These are phyloP conservation scores for Chloebia gouldiae DNA, from an alignment of 2,113 vertebrate species.

Conservation along the genomic window DNA sequence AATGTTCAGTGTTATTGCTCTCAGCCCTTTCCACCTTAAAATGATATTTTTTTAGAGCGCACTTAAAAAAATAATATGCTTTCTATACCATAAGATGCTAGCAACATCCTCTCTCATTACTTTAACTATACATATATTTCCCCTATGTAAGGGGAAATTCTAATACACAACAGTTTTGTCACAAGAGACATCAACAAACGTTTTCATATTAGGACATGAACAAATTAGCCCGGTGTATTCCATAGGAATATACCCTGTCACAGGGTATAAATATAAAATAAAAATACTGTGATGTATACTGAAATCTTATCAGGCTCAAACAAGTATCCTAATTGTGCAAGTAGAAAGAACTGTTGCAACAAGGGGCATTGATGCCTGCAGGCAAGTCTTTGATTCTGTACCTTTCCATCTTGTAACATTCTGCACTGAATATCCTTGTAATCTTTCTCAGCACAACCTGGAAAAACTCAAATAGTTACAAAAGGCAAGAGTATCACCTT, in stretches of 20 bases:
- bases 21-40: not conserved
- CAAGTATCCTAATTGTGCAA: constrained; percentile 55
- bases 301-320: constrained; percentile 49
- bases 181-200: constrained; percentile 20
- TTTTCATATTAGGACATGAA: constrained; percentile 19
- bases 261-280: constrained; percentile 57
- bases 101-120: not conserved
- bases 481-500: constrained; percentile 24
- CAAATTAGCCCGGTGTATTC: constrained; percentile 35
- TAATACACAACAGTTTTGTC: constrained; percentile 24
- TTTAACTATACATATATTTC: not conserved
- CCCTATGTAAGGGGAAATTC: constrained; percentile 4
- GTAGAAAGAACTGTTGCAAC: constrained; percentile 39
- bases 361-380: constrained; percentile 54
- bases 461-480: constrained; percentile 61
- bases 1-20: not conserved
- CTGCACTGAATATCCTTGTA: constrained; percentile 39
- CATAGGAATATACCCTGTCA: constrained; percentile 18
- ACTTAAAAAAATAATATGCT: not conserved
- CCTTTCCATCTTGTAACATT: constrained; percentile 45
- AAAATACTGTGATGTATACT: constrained; percentile 29
- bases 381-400: constrained; percentile 68
- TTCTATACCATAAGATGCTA: not conserved
- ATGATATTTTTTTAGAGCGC: not conserved
- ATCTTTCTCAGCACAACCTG: constrained; percentile 38